Evolutionary conservation across 2,113 vertebrate species (phyloP), one percentile per base, ranked within the genome.

Genomic region (Phyllostomus discolor): DNA sequence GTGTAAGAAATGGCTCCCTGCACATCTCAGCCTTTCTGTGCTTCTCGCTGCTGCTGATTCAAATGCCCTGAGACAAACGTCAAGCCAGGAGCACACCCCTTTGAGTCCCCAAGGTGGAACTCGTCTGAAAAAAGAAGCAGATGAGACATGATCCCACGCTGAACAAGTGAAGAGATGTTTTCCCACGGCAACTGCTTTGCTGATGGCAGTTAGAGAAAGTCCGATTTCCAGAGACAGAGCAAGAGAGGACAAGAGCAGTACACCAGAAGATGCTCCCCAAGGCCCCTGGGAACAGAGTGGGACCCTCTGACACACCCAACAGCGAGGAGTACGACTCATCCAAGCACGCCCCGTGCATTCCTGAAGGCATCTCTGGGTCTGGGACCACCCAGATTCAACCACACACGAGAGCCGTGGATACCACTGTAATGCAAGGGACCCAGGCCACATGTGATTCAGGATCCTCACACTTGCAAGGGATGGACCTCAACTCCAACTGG

Each of bases 401-500:
- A 28, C 41, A 19, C 7, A 5, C 28, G 48, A n/a, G 20, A 62
- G 35, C 52, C 88, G 4, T 1, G 20, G 59, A 35, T 14, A 62
- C 46, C 31, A 8, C 19, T 24, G 2, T 7, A 70, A 35, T 24
- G 46, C 35, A 59, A 31, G n/a, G 52, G 31, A 35, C 64, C 4
- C 1, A 0, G 52, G 19, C 28, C 5, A 1, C 2, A 0, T 3
- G 43, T 35, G 52, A 54, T 2, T 52, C 19, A 38, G n/a, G 10
- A 28, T 64, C 35, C 66, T 33, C 5, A 6, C 41, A 41, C 11
- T 22, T 46, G 46, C 57, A 57, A 24, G 20, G 33, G 52, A 69
- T 26, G 59, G 4, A 26, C 35, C 38, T 35, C n/a, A 90, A 48
- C 28, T 59, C 70, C 70, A 28, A 46, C 28, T 16, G 31, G 24